These are phyloP conservation scores for Coracias cyanogaster DNA, from an alignment of 2,797 vertebrate genomes.

Conservation along the genomic window DNA sequence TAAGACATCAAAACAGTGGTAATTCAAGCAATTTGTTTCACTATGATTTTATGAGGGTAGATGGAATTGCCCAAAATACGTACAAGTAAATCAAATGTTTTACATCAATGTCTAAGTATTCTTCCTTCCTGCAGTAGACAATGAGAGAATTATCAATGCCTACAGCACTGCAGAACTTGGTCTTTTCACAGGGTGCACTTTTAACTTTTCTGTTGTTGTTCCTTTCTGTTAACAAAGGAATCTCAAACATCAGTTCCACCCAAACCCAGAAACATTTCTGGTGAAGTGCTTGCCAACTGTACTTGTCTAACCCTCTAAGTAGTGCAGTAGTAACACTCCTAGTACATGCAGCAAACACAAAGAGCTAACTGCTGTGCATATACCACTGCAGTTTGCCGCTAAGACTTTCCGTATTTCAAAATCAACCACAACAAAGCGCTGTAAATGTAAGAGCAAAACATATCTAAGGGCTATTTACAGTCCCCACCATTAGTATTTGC, in stretches of 20 bases:
- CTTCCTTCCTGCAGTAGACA: not conserved
- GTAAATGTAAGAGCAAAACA: not conserved
- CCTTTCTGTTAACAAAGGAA: not conserved
- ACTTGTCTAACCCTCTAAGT: not conserved
- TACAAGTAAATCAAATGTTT: not conserved
- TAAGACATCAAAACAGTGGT: not conserved
- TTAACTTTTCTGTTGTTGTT: not conserved
- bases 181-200: not conserved
- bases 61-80: not conserved
- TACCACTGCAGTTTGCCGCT: not conserved
- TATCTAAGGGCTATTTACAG: not conserved
- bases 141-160: not conserved
- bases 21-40: not conserved
- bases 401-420: not conserved
- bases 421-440: not conserved
- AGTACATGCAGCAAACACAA: fast-evolving
- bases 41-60: not conserved
- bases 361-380: not conserved
- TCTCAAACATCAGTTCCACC: not conserved
- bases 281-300: not conserved
- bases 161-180: fast-evolving
- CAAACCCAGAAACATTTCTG: not conserved
- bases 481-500: not conserved
- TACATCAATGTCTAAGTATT: not conserved
- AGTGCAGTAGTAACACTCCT: not conserved